phyloP scores from a whole-genome alignment of 2,797 vertebrate genomes.

The Siniperca undulata region DNA sequence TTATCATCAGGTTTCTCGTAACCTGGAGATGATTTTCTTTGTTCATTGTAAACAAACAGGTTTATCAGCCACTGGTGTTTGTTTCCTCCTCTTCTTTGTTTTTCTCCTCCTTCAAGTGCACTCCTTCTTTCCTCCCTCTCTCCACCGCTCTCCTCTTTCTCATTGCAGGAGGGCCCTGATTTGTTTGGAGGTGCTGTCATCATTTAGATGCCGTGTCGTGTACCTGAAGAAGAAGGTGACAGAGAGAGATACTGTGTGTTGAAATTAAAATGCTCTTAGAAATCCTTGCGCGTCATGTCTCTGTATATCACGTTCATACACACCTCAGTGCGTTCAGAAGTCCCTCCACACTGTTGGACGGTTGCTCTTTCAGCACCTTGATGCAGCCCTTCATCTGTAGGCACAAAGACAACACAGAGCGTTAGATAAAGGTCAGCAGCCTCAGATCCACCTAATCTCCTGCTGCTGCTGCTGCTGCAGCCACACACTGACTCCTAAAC shows the following conservation, averaged over 20 bases:
- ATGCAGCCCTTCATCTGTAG: conserved; percentile 95
- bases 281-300: not conserved
- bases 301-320: not conserved
- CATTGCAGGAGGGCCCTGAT: conserved; percentile 94
- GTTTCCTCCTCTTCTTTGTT: conserved; percentile 52
- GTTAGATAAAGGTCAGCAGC: conserved; percentile 78
- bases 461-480: conserved; percentile 32
- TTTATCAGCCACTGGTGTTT: conserved; percentile 72
- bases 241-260: not conserved
- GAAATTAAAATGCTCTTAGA: not conserved
- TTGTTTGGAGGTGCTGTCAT: conserved; percentile 96
- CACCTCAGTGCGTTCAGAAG: conserved; percentile 94
- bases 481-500: conserved; percentile 7
- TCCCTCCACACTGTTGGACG: conserved; percentile 93
- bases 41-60: conserved; percentile 75
- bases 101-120: conserved; percentile 66
- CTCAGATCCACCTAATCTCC: conserved; percentile 55
- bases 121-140: conserved; percentile 47
- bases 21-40: conserved; percentile 79
- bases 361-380: conserved; percentile 95
- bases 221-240: conserved; percentile 82
- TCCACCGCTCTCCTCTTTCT: conserved; percentile 59
- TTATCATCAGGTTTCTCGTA: conserved; percentile 76
- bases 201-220: conserved; percentile 93
- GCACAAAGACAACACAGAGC: conserved; percentile 46